These are phyloP conservation scores for Megaleporinus macrocephalus DNA, from an alignment of 2,113 vertebrate species.

Conservation along the genomic window DNA sequence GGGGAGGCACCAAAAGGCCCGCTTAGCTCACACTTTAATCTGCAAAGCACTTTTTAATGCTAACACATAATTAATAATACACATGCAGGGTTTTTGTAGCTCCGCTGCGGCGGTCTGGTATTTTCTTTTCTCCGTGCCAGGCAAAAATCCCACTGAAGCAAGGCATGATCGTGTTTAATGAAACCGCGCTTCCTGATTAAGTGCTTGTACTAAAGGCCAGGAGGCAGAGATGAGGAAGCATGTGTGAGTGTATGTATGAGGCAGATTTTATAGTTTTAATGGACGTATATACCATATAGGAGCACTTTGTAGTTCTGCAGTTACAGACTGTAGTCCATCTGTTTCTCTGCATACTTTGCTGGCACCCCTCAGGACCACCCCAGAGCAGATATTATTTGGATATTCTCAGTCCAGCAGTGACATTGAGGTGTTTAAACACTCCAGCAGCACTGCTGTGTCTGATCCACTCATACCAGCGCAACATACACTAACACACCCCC, in stretches of 20 bases:
- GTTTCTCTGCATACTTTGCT: no score
- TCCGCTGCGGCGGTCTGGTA: background rate
- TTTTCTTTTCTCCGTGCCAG: background rate
- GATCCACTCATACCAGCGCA: no score
- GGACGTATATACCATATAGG: no score
- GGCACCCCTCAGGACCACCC: no score
- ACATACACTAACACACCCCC: no score
- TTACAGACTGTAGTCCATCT: no score
- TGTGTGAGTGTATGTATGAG: slow-evolving; percentile 5
- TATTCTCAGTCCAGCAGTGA: no score
- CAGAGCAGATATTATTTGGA: no score
- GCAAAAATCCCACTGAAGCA: slow-evolving; percentile 5
- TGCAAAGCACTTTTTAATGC: slow-evolving; percentile 11
- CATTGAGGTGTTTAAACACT: no score
- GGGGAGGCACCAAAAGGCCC: background rate
- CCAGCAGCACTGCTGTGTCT: no score
- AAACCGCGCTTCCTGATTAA: slow-evolving; percentile 11
- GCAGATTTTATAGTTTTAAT: no score
- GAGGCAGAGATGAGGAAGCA: background rate
- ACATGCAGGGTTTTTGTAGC: background rate
- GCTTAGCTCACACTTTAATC: slow-evolving; percentile 30
- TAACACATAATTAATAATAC: slow-evolving; percentile 32
- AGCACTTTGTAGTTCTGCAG: no score
- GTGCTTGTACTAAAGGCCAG: background rate
- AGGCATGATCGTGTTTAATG: slow-evolving; percentile 19